These are phyloP conservation scores for Mesodorylaimus sp. DNA, from an alignment of 2,888 invertebrate genomes.

Conservation along the genomic window DNA sequence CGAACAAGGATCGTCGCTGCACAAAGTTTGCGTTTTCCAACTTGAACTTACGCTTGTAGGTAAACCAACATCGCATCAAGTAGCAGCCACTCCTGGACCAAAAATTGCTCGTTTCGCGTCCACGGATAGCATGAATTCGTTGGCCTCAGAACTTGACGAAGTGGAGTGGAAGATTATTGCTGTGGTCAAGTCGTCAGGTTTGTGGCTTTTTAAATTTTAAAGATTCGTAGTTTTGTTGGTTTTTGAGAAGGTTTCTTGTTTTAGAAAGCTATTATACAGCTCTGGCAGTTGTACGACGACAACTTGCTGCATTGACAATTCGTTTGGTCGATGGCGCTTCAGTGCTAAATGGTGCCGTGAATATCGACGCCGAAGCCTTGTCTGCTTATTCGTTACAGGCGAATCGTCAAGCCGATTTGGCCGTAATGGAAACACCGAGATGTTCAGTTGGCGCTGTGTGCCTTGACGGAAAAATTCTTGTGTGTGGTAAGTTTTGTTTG, in stretches of 20 bases:
- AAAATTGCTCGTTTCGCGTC: conserved; percentile 1
- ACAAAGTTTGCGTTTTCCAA: no score
- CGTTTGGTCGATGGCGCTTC: conserved; percentile 20
- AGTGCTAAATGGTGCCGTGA: neutral
- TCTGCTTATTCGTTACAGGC: conserved; percentile 3
- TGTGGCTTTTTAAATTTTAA: neutral
- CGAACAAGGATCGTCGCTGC: no score
- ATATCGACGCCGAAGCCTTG: neutral
- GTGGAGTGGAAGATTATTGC: conserved; percentile 24
- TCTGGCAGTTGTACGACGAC: conserved; percentile 45
- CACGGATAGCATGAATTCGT: conserved; percentile 4
- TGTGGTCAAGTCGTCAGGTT: conserved; percentile 21
- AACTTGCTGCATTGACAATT: conserved; percentile 40
- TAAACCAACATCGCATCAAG: no score
- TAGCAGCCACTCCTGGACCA: neutral
- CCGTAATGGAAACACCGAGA: conserved; percentile 47
- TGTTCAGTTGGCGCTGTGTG: conserved; percentile 58
- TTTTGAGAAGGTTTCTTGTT: neutral
- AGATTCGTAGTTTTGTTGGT: neutral
- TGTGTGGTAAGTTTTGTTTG: conserved; percentile 46
- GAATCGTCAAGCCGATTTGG: conserved; percentile 25
- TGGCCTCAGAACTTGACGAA: conserved; percentile 14
- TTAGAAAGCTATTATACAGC: conserved; percentile 46
- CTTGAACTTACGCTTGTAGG: no score
- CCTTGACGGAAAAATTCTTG: conserved; percentile 50